Base-by-base conservation (phyloP, 1,140 invertebrate species). In the Sitophilus oryzae region DNA sequence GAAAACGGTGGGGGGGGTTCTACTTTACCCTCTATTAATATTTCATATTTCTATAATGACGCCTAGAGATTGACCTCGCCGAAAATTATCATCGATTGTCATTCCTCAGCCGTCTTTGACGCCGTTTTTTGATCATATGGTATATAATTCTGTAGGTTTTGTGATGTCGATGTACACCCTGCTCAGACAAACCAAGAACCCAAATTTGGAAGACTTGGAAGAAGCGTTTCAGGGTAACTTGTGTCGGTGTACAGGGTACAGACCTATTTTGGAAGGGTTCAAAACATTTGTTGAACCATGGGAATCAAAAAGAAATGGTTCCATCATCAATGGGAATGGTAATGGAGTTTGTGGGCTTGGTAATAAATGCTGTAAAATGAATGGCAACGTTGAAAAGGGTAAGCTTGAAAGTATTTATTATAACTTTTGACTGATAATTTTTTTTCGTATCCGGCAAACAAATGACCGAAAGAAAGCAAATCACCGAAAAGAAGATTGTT, bases 91-190 rank as follows among this genome's bases (percentile, higher is more conserved):
- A n/a, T n/a, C n/a, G n/a, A n/a, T n/a, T n/a, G n/a, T n/a, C n/a
- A n/a, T n/a, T n/a, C n/a, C n/a, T n/a, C n/a, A n/a, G n/a, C n/a
- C n/a, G n/a, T n/a, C n/a, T n/a, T 30, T 30, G 25, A 30, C 25
- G 25, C 25, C n/a, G n/a, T n/a, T n/a, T n/a, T 30, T 30, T 11
- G 25, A 30, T 30, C 25, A 6, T 11, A 30, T 11, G 5, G 11
- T 6, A 30, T 30, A 6, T 30, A 6, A 5, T 30, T 16, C 10
- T 38, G 2, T 21, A 53, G 51, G 91, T 11, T 92, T 94, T 46
- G 89, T 95, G 0, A 94, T 95, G 92, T 93, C 91, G 2, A 94
- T 94, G 91, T 94, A 94, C 63, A 80, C 87, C 0, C 71, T 93
- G 16, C 69, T 94, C 0, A 74, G 91, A 57, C 85, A 79, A 52